Conservation (phyloP, 2,888 invertebrate genomes). For the Amblyteles armatorius region DNA sequence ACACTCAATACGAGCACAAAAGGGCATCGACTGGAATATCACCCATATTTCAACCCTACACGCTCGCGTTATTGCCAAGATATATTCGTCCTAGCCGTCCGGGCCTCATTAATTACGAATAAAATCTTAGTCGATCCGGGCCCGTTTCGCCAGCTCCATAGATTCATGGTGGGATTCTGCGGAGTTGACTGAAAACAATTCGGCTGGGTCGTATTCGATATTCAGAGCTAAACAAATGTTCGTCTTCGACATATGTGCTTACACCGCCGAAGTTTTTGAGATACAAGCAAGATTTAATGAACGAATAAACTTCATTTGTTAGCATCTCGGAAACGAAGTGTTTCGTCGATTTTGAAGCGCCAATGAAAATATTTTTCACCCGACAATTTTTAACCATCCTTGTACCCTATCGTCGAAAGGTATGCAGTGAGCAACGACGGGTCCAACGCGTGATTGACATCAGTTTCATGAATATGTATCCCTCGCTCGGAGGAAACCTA, state of each 20-base stretch:
- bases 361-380: background rate
- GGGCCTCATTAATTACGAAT: background rate
- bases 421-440: background rate
- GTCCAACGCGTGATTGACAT: background rate
- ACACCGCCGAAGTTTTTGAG: no score
- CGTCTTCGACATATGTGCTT: no score
- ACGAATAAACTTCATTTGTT: no score
- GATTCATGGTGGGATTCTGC: no score
- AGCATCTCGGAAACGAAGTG: no score
- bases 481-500: conserved; percentile 43
- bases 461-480: conserved; percentile 74
- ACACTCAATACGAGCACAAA: background rate
- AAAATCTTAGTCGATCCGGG: background rate
- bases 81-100: background rate
- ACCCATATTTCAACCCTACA: background rate
- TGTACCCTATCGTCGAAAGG: background rate
- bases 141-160: background rate
- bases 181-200: no score
- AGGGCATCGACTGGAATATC: conserved; percentile 2
- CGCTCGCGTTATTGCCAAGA: background rate
- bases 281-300: no score
- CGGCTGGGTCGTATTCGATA: no score
- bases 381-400: background rate
- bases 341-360: no score
- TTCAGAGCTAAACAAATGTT: no score